Conservation (phyloP, 1,140 invertebrate species). For the Ephestia elutella region DNA sequence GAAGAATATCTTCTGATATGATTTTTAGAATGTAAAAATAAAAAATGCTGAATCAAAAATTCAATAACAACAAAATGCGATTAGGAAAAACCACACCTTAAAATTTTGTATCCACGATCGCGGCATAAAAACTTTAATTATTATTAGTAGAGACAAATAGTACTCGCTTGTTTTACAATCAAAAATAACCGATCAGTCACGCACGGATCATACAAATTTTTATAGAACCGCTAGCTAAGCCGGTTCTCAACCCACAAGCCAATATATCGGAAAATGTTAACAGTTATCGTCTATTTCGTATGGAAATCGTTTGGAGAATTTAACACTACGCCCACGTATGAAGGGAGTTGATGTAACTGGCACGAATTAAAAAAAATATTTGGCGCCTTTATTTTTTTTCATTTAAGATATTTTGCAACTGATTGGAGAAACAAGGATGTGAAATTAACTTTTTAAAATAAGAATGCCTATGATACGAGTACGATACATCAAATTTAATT, state of each 20-base stretch:
- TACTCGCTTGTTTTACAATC: constrained; percentile 3
- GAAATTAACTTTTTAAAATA: too few relatives aligned
- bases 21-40: too few relatives aligned
- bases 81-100: not conserved
- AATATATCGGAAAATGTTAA: not conserved
- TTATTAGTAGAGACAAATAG: not conserved
- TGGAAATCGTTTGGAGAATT: constrained; percentile 1
- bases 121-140: not conserved
- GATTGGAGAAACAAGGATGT: too few relatives aligned
- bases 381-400: not conserved
- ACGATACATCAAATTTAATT: too few relatives aligned
- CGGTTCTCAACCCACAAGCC: not conserved
- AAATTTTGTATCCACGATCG: not conserved
- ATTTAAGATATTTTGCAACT: not conserved
- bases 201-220: constrained; percentile 2
- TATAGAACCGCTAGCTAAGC: not conserved
- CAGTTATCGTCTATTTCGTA: constrained; percentile 1
- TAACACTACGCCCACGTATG: not conserved
- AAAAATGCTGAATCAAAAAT: not conserved
- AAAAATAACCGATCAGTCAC: constrained; percentile 4
- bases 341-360: not conserved
- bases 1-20: too few relatives aligned
- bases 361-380: not conserved
- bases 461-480: too few relatives aligned
- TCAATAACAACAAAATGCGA: not conserved